Evolutionary conservation across 2,888 invertebrate genomes (phyloP), one percentile per base, ranked within the genome.

Genomic region (Ditula angustiorana): DNA sequence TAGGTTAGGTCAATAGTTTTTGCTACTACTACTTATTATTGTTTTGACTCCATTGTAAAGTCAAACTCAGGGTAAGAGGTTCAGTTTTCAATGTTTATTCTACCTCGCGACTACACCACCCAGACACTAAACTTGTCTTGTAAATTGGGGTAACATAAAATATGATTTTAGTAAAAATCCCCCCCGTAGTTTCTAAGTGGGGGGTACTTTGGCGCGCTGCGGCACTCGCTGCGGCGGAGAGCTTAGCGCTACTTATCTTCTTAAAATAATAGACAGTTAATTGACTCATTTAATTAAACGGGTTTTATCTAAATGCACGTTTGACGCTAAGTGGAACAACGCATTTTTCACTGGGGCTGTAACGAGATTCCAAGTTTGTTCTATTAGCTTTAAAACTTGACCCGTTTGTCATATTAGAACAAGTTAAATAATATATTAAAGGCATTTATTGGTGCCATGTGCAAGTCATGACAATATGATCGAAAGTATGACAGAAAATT

Each of bases 231-330:
- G 23, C 28, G 28, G 28, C 41, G 10, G 13, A 11, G n/a, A 28
- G 35, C 50, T 59, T 21, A 37, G 37, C n/a, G 19, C 49, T 50
- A 26, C 37, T 50, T 60, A 41, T 60, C 41, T 60, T 28, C 28
- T 50, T 60, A 46, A 57, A 52, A 57, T 57, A 57, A 57, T 46
- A 46, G 56, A 19, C 28, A 30, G 44, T 28, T 41, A 44, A 56
- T 19, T 44, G 24, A 41, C 55, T 41, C 44, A 21, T 26, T 56
- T 44, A 56, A 46, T 57, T 44, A 57, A 57, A 57, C 21, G 21
- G 8, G 10, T 28, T 46, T 57, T 46, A 57, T 57, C 44, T 56
- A 26, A 44, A 41, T 44, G 19, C 23, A 37, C 30, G 50, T 50
- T 30, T 50, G 30, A 50, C 19, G 50, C 30, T 30, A 50, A 30